Conservation (phyloP, 2,888 invertebrate genomes). For the Drosophila merina region DNA sequence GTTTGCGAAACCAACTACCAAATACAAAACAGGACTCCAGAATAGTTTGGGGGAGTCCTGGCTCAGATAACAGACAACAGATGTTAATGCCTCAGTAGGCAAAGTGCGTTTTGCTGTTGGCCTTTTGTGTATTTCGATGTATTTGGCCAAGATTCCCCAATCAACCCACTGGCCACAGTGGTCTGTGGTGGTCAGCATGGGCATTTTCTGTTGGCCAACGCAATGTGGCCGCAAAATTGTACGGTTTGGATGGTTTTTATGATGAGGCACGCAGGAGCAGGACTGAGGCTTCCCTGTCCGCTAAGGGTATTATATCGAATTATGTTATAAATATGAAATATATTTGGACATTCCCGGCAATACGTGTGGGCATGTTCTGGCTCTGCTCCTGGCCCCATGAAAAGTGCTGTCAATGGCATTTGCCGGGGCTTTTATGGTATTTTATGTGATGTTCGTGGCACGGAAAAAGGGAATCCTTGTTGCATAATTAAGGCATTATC, state of each 20-base stretch:
- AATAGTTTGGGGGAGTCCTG: conserved; percentile 12
- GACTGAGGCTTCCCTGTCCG: conserved; percentile 32
- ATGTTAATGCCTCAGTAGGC: conserved; percentile 75
- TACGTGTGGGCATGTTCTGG: conserved; percentile 58
- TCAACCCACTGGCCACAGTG: conserved; percentile 10
- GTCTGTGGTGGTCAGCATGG: conserved; percentile 55
- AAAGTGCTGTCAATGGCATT: conserved; percentile 48
- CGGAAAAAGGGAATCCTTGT: conserved; percentile 37
- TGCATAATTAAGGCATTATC: conserved; percentile 53
- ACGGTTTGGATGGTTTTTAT: conserved; percentile 69
- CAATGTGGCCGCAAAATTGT: conserved; percentile 71
- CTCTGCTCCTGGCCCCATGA: conserved; percentile 32
- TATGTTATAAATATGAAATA: conserved; percentile 77
- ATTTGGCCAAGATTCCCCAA: conserved; percentile 18
- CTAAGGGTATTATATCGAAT: conserved; percentile 72
- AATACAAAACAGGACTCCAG: conserved; percentile 37
- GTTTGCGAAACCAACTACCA: conserved; percentile 8
- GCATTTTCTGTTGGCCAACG: conserved; percentile 56
- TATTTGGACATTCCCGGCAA: conserved; percentile 47
- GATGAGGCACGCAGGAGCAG: conserved; percentile 25
- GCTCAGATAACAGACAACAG: conserved; percentile 59
- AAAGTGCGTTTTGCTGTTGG: conserved; percentile 76
- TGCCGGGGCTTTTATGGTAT: conserved; percentile 54
- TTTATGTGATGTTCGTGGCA: conserved; percentile 56
- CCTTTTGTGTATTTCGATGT: conserved; percentile 45